A percentile compares a stretch with the other conserved stretches of the same genome.
Evolutionary conservation across 1,140 invertebrate genomes (phyloP).

Genomic region (Pemphigus obesinymphae): DNA sequence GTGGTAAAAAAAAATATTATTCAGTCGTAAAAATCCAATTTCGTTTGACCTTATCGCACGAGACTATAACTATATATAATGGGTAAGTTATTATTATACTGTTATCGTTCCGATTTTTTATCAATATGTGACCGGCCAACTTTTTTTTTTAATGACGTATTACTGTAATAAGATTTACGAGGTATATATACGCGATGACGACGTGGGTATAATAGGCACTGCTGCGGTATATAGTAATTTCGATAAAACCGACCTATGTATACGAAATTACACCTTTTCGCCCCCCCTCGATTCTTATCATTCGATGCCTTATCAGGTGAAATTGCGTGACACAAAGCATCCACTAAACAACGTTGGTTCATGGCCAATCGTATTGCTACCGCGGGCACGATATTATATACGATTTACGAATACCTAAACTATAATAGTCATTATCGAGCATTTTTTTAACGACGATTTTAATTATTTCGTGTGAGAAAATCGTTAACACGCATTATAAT

Average conservation of each 20-base stretch:
- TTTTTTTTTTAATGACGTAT: conserved; percentile 18
- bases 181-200: background rate
- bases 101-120: background rate
- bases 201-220: background rate
- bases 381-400: background rate
- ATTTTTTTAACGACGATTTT: background rate
- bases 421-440: no score
- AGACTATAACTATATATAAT: background rate
- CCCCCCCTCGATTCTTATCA: background rate
- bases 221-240: background rate
- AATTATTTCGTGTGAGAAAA: background rate
- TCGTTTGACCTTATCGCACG: background rate
- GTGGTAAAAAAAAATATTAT: background rate
- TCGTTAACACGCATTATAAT: background rate
- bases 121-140: background rate
- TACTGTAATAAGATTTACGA: conserved; percentile 5
- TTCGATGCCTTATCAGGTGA: background rate
- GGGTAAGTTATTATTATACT: background rate
- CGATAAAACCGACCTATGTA: background rate
- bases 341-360: background rate
- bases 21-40: background rate
- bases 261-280: conserved; percentile 11
- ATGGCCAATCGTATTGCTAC: background rate
- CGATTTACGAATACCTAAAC: no score
- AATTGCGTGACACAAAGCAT: background rate